A percentile compares a stretch with the other conserved stretches of the same genome.
These are phyloP conservation scores for Ochropleura plecta DNA, from an alignment of 2,888 invertebrate genomes.

Conservation along the genomic window DNA sequence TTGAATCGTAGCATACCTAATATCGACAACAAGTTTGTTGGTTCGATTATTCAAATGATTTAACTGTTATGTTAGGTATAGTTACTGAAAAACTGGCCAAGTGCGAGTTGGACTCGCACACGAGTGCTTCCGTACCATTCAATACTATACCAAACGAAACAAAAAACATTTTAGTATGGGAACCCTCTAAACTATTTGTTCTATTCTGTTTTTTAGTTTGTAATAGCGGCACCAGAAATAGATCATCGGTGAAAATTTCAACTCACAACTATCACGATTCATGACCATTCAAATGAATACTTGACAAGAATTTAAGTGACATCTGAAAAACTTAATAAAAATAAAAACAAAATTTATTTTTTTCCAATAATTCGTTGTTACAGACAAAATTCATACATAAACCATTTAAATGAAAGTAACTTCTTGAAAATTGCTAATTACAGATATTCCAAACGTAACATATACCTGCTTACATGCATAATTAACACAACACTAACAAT, in stretches of 20 bases:
- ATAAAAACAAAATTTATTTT: not conserved
- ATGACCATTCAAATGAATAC: too few relatives aligned
- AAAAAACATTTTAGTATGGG: too few relatives aligned
- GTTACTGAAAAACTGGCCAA: not conserved
- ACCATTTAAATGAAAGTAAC: not conserved
- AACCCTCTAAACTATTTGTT: too few relatives aligned
- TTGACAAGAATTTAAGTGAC: too few relatives aligned
- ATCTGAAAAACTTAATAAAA: too few relatives aligned
- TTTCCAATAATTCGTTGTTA: not conserved
- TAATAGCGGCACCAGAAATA: too few relatives aligned
- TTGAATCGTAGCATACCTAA: slow-evolving; percentile 10
- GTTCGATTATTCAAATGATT: slow-evolving; percentile 2
- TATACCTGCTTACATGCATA: not conserved
- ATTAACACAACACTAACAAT: slow-evolving; percentile 18
- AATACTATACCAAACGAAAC: too few relatives aligned
- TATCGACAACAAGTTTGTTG: not conserved
- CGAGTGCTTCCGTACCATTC: too few relatives aligned
- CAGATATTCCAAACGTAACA: not conserved
- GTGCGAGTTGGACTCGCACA: too few relatives aligned
- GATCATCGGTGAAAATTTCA: too few relatives aligned
- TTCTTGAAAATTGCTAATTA: not conserved
- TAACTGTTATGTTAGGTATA: not conserved
- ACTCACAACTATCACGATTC: too few relatives aligned
- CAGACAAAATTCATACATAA: not conserved
- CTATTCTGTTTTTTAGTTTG: too few relatives aligned